These are phyloP conservation scores for Drosophila kanapiae DNA, from an alignment of 1,140 invertebrate genomes.

Conservation along the genomic window DNA sequence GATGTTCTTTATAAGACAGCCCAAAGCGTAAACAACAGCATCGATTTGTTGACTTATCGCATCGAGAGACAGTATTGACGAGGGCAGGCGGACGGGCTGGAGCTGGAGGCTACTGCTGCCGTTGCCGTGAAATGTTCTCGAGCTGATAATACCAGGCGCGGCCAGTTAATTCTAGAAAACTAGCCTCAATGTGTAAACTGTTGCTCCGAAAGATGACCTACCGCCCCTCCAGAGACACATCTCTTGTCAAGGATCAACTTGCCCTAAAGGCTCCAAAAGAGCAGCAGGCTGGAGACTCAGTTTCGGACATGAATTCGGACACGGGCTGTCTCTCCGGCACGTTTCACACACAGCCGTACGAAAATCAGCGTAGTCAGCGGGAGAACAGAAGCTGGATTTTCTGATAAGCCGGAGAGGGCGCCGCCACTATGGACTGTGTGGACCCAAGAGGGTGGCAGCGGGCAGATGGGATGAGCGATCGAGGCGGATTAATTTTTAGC, in stretches of 20 bases:
- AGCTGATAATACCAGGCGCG: slow-evolving; percentile 66
- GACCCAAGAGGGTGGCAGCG: slow-evolving; percentile 36
- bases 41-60: slow-evolving; percentile 64
- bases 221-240: not conserved
- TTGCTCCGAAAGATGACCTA: slow-evolving; percentile 7
- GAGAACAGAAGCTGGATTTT: slow-evolving; percentile 48
- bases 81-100: slow-evolving; percentile 3
- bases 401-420: slow-evolving; percentile 62
- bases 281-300: not conserved
- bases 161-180: slow-evolving; percentile 59
- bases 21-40: slow-evolving; percentile 48
- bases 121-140: slow-evolving; percentile 28
- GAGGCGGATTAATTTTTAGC: slow-evolving; percentile 59
- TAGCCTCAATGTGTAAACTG: slow-evolving; percentile 23
- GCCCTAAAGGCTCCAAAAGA: slow-evolving; percentile 1
- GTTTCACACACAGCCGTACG: slow-evolving; percentile 31
- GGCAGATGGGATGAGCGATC: slow-evolving; percentile 10
- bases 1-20: slow-evolving; percentile 38
- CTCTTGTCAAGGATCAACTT: slow-evolving; percentile 15
- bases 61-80: slow-evolving; percentile 37
- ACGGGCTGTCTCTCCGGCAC: slow-evolving; percentile 6
- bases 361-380: slow-evolving; percentile 44
- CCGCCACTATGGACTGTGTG: slow-evolving; percentile 47
- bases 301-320: not conserved
- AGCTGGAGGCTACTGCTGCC: slow-evolving; percentile 10